Evolutionary conservation across 2,888 invertebrate genomes (phyloP).

Genomic region (Sarcophaga carnaria): DNA sequence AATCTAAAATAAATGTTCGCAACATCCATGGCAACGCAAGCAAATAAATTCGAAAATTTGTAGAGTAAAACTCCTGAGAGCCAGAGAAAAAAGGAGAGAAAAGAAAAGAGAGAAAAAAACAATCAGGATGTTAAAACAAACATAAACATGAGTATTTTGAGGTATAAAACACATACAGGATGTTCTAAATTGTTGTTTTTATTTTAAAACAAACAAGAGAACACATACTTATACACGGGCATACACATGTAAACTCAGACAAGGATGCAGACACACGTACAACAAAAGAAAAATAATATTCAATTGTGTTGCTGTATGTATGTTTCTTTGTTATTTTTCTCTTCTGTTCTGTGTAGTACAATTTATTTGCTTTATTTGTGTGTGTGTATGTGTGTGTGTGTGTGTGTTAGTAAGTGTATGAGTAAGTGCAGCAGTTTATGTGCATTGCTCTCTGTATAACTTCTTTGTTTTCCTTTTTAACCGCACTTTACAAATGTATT

Average conservation of each 20-base stretch:
- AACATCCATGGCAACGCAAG: background rate
- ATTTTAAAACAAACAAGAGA: slow-evolving; percentile 29
- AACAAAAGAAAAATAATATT: slow-evolving; percentile 11
- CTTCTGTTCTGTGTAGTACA: background rate
- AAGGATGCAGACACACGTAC: background rate
- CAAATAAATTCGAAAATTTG: background rate
- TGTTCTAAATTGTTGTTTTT: slow-evolving; percentile 42
- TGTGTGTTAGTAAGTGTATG: background rate
- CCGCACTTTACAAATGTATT: slow-evolving; percentile 6
- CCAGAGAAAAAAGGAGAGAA: background rate
- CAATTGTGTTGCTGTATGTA: background rate
- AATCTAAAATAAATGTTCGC: background rate
- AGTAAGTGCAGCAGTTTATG: background rate
- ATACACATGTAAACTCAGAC: background rate
- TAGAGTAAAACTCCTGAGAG: background rate
- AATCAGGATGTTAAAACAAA: slow-evolving; percentile 30
- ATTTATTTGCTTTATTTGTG: no score
- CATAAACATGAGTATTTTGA: slow-evolving; percentile 4
- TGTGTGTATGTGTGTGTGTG: background rate
- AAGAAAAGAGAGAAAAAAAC: background rate
- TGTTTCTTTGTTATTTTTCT: background rate
- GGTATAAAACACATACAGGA: slow-evolving; percentile 28
- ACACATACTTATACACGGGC: background rate
- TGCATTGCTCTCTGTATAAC: slow-evolving; percentile 2
- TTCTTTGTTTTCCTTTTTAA: background rate